Evolutionary conservation across 2,113 vertebrate species (phyloP).

Genomic region (Etheostoma cragini): DNA sequence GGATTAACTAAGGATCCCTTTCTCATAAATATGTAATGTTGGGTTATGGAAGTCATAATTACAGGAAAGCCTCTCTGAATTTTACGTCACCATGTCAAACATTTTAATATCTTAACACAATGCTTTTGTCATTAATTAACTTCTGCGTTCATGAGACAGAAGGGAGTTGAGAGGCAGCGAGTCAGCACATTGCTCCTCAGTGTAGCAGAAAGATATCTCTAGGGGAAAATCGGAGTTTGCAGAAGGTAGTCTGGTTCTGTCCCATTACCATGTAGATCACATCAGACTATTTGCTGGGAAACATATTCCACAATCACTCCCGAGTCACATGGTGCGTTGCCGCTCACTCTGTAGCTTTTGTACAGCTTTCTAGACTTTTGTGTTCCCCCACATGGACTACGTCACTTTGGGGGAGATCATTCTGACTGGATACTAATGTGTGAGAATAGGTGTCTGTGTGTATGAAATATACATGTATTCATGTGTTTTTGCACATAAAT

Average conservation of each 20-base stretch:
- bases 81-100: neutral
- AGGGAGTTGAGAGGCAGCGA: neutral
- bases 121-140: neutral
- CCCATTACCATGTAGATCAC: neutral
- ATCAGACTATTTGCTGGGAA: neutral
- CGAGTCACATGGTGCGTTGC: neutral
- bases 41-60: neutral
- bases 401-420: constrained; percentile 12
- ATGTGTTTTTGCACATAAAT: neutral
- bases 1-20: neutral
- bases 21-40: neutral
- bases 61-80: neutral
- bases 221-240: no score
- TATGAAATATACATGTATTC: neutral
- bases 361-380: constrained; percentile 1
- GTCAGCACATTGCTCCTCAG: no score
- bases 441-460: neutral
- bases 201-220: no score
- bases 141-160: neutral
- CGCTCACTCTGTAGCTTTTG: constrained; percentile 14
- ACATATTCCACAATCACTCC: neutral
- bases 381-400: neutral
- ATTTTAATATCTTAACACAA: neutral
- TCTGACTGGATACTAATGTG: constrained; percentile 7
- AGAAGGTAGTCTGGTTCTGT: neutral